These are phyloP conservation scores for Notothenia rossii DNA, from an alignment of 2,113 vertebrate genomes.

Conservation along the genomic window DNA sequence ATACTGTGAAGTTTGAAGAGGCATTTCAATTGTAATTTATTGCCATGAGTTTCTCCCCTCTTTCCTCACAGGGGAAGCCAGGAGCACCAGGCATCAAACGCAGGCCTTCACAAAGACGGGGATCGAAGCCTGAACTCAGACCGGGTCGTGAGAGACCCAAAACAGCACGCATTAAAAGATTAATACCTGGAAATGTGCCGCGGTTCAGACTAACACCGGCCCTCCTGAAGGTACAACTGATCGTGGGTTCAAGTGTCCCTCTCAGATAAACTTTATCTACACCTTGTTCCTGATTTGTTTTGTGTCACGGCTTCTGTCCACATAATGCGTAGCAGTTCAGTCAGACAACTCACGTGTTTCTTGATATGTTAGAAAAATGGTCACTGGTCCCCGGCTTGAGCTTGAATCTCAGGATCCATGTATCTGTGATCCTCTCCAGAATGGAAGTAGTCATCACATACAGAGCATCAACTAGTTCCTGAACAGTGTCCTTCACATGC, in stretches of 20 bases:
- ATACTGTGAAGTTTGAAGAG: too few species aligned
- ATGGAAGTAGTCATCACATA: too few species aligned
- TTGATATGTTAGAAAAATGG: too few species aligned
- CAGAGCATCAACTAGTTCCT: too few species aligned
- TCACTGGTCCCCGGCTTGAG: too few species aligned
- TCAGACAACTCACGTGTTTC: too few species aligned
- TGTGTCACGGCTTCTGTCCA: neutral
- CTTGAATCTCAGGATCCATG: too few species aligned
- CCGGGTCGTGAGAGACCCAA: neutral
- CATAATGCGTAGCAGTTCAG: too few species aligned
- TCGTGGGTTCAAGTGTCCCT: conserved; percentile 70
- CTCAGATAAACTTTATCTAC: neutral
- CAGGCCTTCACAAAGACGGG: neutral
- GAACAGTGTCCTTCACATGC: too few species aligned
- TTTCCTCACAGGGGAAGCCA: conserved; percentile 72
- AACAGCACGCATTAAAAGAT: conserved; percentile 7
- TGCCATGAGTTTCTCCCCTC: neutral
- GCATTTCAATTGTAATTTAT: too few species aligned
- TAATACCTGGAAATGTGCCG: neutral
- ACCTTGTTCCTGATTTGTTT: neutral
- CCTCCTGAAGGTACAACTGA: conserved; percentile 31
- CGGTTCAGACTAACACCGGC: neutral
- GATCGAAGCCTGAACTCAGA: neutral
- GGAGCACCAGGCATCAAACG: conserved; percentile 51
- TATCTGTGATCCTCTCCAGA: too few species aligned